These are phyloP conservation scores for Falco cherrug DNA, from an alignment of 2,797 vertebrate genomes.

Conservation along the genomic window DNA sequence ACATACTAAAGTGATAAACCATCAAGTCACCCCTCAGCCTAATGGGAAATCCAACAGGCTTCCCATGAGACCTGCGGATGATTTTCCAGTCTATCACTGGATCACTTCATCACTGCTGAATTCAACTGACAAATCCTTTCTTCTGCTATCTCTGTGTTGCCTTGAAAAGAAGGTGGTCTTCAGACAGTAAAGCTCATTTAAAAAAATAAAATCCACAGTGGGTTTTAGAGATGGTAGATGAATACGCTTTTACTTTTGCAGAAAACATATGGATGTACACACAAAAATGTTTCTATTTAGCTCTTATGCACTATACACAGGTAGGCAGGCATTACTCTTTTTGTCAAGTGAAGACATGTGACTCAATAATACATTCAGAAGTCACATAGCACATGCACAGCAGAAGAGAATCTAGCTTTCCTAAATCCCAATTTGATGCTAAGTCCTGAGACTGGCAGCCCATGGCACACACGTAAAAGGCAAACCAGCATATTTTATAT, in stretches of 20 bases:
- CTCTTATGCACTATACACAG: not conserved
- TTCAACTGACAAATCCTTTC: not conserved
- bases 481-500: not conserved
- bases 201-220: not conserved
- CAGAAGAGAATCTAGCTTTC: not conserved
- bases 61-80: not conserved
- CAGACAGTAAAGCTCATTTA: not conserved
- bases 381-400: not conserved
- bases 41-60: not conserved
- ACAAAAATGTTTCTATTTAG: not conserved
- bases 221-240: not conserved
- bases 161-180: not conserved
- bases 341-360: not conserved
- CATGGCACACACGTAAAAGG: not conserved
- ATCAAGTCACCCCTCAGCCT: not conserved
- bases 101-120: not conserved
- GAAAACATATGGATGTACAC: not conserved
- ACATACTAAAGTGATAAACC: not conserved
- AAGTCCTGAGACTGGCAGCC: not conserved
- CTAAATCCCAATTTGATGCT: not conserved
- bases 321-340: not conserved
- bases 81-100: not conserved
- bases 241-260: not conserved
- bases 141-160: rapidly evolving
- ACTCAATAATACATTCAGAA: not conserved